Evolutionary conservation across 2,113 vertebrate genomes (phyloP), one percentile per base, ranked within the genome.

Genomic region (Tragelaphus strepsiceros): DNA sequence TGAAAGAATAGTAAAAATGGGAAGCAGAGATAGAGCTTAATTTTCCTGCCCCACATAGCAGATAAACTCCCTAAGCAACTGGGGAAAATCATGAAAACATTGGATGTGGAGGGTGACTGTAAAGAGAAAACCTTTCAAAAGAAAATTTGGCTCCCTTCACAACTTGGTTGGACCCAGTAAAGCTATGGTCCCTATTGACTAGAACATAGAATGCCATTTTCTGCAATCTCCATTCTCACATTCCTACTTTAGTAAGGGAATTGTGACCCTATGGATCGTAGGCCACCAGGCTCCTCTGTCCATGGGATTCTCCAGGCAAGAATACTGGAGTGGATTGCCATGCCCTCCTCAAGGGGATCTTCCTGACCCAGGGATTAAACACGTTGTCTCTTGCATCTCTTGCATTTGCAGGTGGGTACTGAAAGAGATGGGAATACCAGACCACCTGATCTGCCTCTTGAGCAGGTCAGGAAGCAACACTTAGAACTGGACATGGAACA

Each of bases 191-290:
- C 13, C 9, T 71, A 8, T 35, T 62, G 15, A 84, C 17, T 54
- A 24, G 62, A 49, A 4, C 17, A n/a, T 32, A 80, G 11, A 58
- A 46, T 54, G 26, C 4, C 32, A 2, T 30, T 71, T 81, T 39
- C 24, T 56, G 54, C 22, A 32, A 9, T 43, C 78, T 90, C 22
- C 71, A 78, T 30, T n/a, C 21, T 78, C 85, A 3, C 46, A 21
- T 90, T 32, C 32, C n/a, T 92, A 7, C 17, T 81, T 97, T 43
- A 54, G 30, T 81, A 22, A 71, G 10, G 19, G 67, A 71, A 71
- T 71, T 71, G n/a, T 0, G 10, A 71, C 67, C n/a, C 19, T 13
- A 12, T 22, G n/a, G 67, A 71, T 71, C 0, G 0, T 35, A 39
- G 67, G 6, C n/a, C 67, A 71, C 19, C n/a, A 22, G 19, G n/a